Base-by-base conservation (phyloP, 1,140 invertebrate species). In the Teleopsis dalmanni region DNA sequence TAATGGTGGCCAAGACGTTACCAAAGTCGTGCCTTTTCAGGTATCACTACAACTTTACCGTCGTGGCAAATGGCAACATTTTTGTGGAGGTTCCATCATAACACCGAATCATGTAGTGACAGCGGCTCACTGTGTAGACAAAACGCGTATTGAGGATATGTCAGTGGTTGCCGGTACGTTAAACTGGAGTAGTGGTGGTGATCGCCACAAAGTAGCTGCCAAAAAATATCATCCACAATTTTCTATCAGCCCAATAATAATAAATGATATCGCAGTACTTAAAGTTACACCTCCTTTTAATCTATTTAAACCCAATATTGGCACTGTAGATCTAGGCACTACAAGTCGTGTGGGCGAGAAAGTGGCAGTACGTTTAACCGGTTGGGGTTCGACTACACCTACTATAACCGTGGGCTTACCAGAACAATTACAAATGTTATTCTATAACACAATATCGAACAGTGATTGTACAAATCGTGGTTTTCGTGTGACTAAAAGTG, bases 101-200 rank as follows among this genome's bases (percentile, higher is more conserved):
- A 60, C 58, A 8, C 40, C 61, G 14, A 33, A 63, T 36, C 62
- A 70, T 49, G 60, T 72, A 4, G 36, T 73, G 13, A 73, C 72
- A 1, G 72, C 72, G 4, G 72, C 70, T 9, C 72, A 73, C 38
- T 73, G 72, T 25, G 50, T 70, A 31, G 54, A 60, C 10, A 62
- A 66, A 44, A 54, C 62, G 51, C 57, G 54, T 25, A 21, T 54
- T 19, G 53, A 57, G 50, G 48, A 59, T 11, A 62, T 77, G 1
- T 60, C 57, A 5, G 69, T 72, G 3, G 62, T 77, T 13, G 60
- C 60, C 7, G 76, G 76, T 16, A 73, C 71, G 0, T 72, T 73
- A 26, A 72, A 61, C 22, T 62, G 75, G 55, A 66, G 71, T 46
- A 35, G 64, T 19, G 72, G 67, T n/a, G 76, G 76, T 1, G 18